Evolutionary conservation across 2,888 invertebrate species (phyloP).

Genomic region (Xestia xanthographa): DNA sequence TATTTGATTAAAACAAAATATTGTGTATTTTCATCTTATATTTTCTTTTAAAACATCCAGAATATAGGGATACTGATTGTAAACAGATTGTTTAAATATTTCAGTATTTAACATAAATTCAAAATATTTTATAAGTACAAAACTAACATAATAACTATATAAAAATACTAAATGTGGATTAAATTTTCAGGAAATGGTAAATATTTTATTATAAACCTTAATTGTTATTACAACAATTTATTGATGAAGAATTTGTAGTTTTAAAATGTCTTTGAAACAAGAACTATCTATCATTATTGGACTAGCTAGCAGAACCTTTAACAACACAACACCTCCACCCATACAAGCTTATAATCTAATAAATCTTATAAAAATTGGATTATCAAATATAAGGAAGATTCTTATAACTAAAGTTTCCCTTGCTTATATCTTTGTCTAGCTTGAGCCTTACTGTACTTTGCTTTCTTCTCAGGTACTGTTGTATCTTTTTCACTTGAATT

Average conservation of each 20-base stretch:
- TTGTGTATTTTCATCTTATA: conserved; percentile 60
- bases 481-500: conserved; percentile 80
- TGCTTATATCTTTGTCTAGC: conserved; percentile 94
- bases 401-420: conserved; percentile 91
- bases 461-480: conserved; percentile 82
- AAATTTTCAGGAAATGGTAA: conserved; percentile 68
- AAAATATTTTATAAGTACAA: conserved; percentile 67
- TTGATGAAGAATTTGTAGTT: conserved; percentile 51
- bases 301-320: conserved; percentile 66
- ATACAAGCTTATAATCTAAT: conserved; percentile 66
- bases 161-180: conserved; percentile 68
- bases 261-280: conserved; percentile 66
- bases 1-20: conserved; percentile 57
- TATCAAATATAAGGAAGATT: conserved; percentile 56
- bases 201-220: conserved; percentile 70
- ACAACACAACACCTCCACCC: conserved; percentile 65
- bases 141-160: conserved; percentile 64
- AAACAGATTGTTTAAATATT: conserved; percentile 65
- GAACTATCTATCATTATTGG: conserved; percentile 52
- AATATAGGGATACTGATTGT: conserved; percentile 67
- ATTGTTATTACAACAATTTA: conserved; percentile 55
- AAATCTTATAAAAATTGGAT: conserved; percentile 64
- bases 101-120: conserved; percentile 66
- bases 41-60: conserved; percentile 65
- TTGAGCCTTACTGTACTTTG: conserved; percentile 93